Conservation (phyloP, 2,797 vertebrate species). For the Hypotaenidia philippensis region DNA sequence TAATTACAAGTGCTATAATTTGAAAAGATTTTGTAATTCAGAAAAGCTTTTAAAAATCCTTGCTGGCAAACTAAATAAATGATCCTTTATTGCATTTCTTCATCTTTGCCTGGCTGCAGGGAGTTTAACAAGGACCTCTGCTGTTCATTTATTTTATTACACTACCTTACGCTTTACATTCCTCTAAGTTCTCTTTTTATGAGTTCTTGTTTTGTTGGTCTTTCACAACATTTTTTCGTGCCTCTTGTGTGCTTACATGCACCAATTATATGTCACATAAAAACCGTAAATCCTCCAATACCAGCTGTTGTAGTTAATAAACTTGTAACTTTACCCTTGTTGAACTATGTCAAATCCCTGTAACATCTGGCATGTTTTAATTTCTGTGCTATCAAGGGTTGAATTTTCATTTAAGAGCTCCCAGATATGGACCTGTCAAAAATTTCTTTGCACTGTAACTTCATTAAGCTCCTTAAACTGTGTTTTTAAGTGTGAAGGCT, state of each 20-base stretch:
- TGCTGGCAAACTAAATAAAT: background rate
- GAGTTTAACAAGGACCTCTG: conserved; percentile 78
- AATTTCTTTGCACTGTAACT: conserved; percentile 40
- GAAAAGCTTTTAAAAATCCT: conserved; percentile 17
- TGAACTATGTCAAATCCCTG: conserved; percentile 38
- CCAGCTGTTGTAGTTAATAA: conserved; percentile 71
- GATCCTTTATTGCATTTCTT: background rate
- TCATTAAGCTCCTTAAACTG: background rate
- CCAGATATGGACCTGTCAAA: conserved; percentile 42
- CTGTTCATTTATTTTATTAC: conserved; percentile 75
- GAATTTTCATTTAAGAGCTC: conserved; percentile 71
- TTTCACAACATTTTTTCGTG: conserved; percentile 54
- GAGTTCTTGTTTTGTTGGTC: conserved; percentile 5
- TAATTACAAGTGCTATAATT: conserved; percentile 19
- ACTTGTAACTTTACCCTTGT: conserved; percentile 51
- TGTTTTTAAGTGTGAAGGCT: background rate
- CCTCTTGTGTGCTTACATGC: conserved; percentile 33
- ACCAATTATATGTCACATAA: conserved; percentile 48
- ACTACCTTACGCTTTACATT: background rate
- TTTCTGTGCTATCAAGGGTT: conserved; percentile 53
- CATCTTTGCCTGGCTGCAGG: conserved; percentile 35
- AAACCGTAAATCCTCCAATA: conserved; percentile 53
- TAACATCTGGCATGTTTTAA: conserved; percentile 77
- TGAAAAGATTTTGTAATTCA: conserved; percentile 21
- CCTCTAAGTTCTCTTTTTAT: background rate